Base-by-base conservation (phyloP, 2,888 invertebrate species). In the Leucoma salicis region DNA sequence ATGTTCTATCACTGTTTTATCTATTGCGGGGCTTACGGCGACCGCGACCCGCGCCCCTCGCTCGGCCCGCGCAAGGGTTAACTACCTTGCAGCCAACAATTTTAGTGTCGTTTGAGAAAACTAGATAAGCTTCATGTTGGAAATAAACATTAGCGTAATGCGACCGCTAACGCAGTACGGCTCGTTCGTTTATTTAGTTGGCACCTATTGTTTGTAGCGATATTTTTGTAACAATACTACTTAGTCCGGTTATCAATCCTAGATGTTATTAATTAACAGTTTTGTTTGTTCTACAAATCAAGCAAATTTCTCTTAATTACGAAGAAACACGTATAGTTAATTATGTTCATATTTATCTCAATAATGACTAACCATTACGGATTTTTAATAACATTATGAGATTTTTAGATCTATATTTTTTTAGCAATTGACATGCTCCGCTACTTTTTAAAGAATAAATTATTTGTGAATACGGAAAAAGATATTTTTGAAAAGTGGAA, bases 1-100 rank as follows among this genome's bases (percentile, higher is more conserved):
- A 90, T 90, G 90, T 90, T 89, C 90, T 90, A 90, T 90, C 90
- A 86, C 90, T 90, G 90, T 90, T 90, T 88, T 90, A 90, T 90
- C 90, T 90, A 90, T 90, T 86, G 89, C 78, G 89, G 80, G 83
- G 76, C 78, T 78, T 71, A 73, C 76, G 71, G 74, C 66, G 67
- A 46, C 50, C 69, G 70, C 73, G 70, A 63, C 70, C 70, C 74
- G 69, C 72, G 57, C 72, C 67, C 71, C 74, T 51, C 63, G 63
- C 56, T 58, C 53, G 55, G 68, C 57, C 76, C 74, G 59, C 78
- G 72, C 78, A 81, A 83, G 84, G 85, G 87, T 85, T 87, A 86
- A 86, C 83, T 85, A 79, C 86, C 83, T 80, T 80, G 82, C 79
- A 74, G 69, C 80, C 80, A 81, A 81, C 82, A 78, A 78, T 86